Conservation (phyloP, 1,140 invertebrate species). For the Caenorhabditis tropicalis region DNA sequence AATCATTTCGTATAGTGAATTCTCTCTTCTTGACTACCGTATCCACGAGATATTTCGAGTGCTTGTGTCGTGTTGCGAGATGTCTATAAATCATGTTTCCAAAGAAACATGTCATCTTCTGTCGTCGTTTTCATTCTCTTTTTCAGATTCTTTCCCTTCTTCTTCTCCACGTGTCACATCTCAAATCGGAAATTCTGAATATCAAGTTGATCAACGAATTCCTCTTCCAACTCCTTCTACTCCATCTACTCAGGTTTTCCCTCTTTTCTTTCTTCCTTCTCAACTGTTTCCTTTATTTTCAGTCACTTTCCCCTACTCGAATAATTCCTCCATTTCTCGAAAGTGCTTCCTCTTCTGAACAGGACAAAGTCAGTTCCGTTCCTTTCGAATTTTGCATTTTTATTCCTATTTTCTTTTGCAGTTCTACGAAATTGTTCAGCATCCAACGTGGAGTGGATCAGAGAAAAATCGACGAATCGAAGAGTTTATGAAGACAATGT, state of each 20-base stretch:
- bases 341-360: slow-evolving; percentile 13
- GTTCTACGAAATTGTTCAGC: slow-evolving; percentile 33
- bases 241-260: neutral
- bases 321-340: slow-evolving; percentile 32
- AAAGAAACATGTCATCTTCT: slow-evolving; percentile 2
- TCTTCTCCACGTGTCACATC: neutral
- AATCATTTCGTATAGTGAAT: neutral
- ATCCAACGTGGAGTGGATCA: neutral
- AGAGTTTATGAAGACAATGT: slow-evolving; percentile 36
- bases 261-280: neutral
- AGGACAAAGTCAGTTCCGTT: slow-evolving; percentile 30
- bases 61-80: neutral
- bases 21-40: neutral
- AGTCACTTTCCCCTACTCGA: neutral
- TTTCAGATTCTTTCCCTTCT: neutral
- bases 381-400: neutral
- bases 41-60: neutral
- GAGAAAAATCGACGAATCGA: slow-evolving; percentile 13
- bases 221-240: neutral
- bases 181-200: neutral
- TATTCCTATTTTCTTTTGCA: neutral
- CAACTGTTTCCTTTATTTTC: neutral
- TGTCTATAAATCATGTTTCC: slow-evolving; percentile 28
- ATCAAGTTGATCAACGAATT: neutral
- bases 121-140: neutral